Base-by-base conservation (phyloP, 2,888 invertebrate genomes). In the Thereva nobilitata region DNA sequence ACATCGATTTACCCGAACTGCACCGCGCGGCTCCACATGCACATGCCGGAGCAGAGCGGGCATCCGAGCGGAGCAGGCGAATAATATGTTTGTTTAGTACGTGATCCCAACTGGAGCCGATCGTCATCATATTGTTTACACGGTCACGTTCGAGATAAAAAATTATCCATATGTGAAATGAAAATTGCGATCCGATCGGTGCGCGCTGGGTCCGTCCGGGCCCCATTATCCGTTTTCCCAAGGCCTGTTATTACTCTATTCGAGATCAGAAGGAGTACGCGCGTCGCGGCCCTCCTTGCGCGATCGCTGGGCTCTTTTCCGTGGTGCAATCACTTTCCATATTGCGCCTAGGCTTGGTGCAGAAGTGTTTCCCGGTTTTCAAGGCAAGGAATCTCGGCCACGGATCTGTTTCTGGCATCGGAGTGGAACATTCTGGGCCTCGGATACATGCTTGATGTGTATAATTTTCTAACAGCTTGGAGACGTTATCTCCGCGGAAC, bases 81-180 rank as follows among this genome's bases (percentile, higher is more conserved):
- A 66, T 70, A 68, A 70, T 70, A 70, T 70, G 70, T 70, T 70
- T 70, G 70, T 70, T 70, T 70, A 70, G 68, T 70, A 70, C 70
- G 70, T 70, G 70, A 70, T 70, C 68, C 68, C 68, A 64, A 70
- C 66, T 64, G 59, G 56, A 64, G 68, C 66, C 63, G 66, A 67
- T 67, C 57, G 66, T 55, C 65, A 65, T 70, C 70, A 70, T 70
- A 70, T 70, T 70, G 70, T 70, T 70, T 70, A 68, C 66, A 70
- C 66, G 70, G 70, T 70, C 70, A 70, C 70, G 70, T 70, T 70
- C 64, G 66, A 68, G 66, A 70, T 70, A 66, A 70, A 70, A 72
- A 72, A 69, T 72, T 70, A 72, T 73, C 72, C 74, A 74, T 73
- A 74, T 74, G 74, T 74, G 74, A 74, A 71, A 72, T 71, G 72